Conservation (phyloP, 1,140 invertebrate species). For the Hyposmocoma kahamanoa region DNA sequence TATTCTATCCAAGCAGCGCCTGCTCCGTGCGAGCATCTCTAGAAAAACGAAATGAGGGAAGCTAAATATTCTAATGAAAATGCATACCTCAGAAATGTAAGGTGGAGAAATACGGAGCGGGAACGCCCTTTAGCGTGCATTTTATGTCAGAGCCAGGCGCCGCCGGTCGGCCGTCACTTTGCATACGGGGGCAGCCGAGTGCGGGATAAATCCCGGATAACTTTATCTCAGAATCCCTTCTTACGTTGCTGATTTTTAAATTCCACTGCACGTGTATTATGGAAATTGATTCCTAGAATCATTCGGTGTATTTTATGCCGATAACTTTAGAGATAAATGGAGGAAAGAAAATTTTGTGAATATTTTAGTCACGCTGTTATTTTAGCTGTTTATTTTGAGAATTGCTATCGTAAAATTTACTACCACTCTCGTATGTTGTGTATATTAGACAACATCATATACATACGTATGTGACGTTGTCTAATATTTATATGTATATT, state of each 20-base stretch:
- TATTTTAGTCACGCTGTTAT: neutral
- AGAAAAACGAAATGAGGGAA: no score
- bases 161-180: constrained; percentile 30
- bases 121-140: constrained; percentile 27
- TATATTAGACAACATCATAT: no score
- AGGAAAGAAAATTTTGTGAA: neutral
- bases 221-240: constrained; percentile 38
- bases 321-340: neutral
- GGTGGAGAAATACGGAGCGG: constrained; percentile 3
- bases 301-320: neutral
- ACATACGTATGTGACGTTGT: no score
- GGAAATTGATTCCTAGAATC: neutral
- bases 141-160: constrained; percentile 30
- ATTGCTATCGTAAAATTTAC: no score
- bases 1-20: no score
- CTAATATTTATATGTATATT: no score
- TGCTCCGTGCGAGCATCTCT: no score
- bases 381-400: no score
- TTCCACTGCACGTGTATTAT: no score
- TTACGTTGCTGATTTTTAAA: neutral
- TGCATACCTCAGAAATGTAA: no score
- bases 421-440: no score
- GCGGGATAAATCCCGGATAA: constrained; percentile 33
- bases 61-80: no score
- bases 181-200: constrained; percentile 25